Percentiles rank a stretch among this genome's conserved stretches.
phyloP scores from a whole-genome alignment of 2,113 vertebrate species.

The Etheostoma cragini region DNA sequence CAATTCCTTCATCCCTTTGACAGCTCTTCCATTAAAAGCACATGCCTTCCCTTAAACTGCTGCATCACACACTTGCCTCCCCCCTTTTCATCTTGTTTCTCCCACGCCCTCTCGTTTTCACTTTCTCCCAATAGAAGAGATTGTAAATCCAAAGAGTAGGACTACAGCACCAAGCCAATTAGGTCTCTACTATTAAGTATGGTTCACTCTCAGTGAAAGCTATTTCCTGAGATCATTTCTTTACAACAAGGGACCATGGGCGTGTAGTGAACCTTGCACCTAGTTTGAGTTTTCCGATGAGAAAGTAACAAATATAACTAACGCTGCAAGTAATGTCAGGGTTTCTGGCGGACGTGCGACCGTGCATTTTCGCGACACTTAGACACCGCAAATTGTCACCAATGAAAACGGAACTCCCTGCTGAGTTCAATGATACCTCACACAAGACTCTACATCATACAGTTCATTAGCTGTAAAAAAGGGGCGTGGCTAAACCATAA shows the following conservation, averaged over 20 bases:
- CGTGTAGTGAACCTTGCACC: constrained; percentile 34
- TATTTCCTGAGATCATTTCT: constrained; percentile 67
- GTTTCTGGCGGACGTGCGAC: too few species aligned
- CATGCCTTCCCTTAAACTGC: constrained; percentile 6
- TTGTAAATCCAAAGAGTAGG: constrained; percentile 44
- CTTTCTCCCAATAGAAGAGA: constrained; percentile 49
- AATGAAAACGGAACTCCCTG: too few species aligned
- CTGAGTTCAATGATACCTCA: too few species aligned
- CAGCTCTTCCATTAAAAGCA: constrained; percentile 6
- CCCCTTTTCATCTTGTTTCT: constrained; percentile 5
- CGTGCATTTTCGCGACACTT: too few species aligned
- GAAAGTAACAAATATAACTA: constrained; percentile 42
- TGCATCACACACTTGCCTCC: neutral
- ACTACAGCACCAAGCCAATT: constrained; percentile 44
- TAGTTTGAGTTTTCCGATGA: constrained; percentile 45
- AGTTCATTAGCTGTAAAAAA: too few species aligned
- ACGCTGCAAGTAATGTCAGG: too few species aligned
- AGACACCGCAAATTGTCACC: too few species aligned
- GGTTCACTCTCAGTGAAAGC: constrained; percentile 47
- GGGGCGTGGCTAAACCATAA: too few species aligned
- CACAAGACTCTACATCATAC: too few species aligned
- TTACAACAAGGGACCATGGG: constrained; percentile 61
- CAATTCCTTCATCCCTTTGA: constrained; percentile 18
- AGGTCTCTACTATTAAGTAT: constrained; percentile 56
- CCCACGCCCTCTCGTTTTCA: constrained; percentile 24